These are phyloP conservation scores for Lepidurus couesii DNA, from an alignment of 1,140 invertebrate genomes.

Conservation along the genomic window DNA sequence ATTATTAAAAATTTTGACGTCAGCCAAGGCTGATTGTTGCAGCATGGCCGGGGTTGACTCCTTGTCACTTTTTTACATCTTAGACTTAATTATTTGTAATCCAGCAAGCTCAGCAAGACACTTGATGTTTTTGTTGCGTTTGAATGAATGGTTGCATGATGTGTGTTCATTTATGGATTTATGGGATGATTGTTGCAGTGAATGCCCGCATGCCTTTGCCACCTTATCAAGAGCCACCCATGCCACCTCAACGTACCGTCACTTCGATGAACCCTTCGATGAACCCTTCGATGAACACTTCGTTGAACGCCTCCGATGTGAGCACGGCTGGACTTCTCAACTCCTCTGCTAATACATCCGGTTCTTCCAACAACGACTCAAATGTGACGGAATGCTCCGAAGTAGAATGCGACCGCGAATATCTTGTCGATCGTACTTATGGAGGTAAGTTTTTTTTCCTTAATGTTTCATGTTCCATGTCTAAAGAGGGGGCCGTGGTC, in stretches of 20 bases:
- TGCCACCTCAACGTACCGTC: conserved; percentile 50
- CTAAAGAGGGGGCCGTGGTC: neutral
- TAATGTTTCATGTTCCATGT: conserved; percentile 7
- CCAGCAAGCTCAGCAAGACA: conserved; percentile 4
- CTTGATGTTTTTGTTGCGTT: conserved; percentile 2
- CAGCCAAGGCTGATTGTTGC: neutral
- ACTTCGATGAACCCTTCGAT: conserved; percentile 33
- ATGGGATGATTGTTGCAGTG: conserved; percentile 1
- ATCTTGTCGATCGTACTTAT: conserved; percentile 63
- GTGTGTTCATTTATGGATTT: conserved; percentile 6
- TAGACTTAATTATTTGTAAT: neutral
- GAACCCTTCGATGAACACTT: conserved; percentile 44
- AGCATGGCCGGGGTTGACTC: neutral
- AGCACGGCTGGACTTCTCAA: conserved; percentile 42
- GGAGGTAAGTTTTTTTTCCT: conserved; percentile 55
- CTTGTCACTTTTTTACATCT: neutral
- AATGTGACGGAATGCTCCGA: conserved; percentile 89
- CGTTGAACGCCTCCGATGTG: neutral
- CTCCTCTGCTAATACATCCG: conserved; percentile 79
- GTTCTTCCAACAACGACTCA: conserved; percentile 86
- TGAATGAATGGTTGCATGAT: conserved; percentile 3
- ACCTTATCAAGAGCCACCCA: conserved; percentile 60
- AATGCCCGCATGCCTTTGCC: conserved; percentile 24
- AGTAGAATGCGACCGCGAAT: conserved; percentile 80
- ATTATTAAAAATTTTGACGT: neutral